Evolutionary conservation across 2,113 vertebrate species (phyloP).

Genomic region (Cyprinodon brontotheroides): DNA sequence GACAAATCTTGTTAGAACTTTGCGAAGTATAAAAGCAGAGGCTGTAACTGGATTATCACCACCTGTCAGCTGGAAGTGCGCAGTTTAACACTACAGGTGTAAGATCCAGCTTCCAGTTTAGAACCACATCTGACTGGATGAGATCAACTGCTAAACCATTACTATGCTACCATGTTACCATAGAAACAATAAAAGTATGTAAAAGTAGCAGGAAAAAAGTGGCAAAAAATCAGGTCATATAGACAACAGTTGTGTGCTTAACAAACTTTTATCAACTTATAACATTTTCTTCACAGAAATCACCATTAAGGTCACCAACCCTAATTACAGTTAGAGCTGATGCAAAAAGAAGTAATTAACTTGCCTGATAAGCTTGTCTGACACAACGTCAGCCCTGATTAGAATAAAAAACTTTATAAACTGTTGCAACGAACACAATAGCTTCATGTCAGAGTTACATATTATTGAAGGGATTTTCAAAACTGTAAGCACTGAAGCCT

Average conservation of each 20-base stretch:
- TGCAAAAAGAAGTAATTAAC: slow-evolving; percentile 56
- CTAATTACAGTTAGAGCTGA: slow-evolving; percentile 45
- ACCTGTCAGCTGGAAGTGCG: slow-evolving; percentile 11
- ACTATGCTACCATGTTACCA: no score
- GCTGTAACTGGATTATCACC: slow-evolving; percentile 39
- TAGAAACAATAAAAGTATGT: not conserved
- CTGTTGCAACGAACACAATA: slow-evolving; percentile 6
- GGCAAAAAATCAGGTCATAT: not conserved
- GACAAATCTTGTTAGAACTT: slow-evolving; percentile 43
- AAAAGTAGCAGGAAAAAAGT: not conserved
- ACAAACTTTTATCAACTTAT: slow-evolving; percentile 23
- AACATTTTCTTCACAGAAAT: slow-evolving; percentile 26
- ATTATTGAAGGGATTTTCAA: not conserved
- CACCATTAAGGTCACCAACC: slow-evolving; percentile 23
- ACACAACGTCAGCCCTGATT: slow-evolving; percentile 22
- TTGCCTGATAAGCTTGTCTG: slow-evolving; percentile 30
- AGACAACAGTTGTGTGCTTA: slow-evolving; percentile 4
- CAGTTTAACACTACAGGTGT: slow-evolving; percentile 37
- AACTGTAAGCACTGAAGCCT: no score
- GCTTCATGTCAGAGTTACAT: slow-evolving; percentile 1
- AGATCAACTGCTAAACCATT: no score
- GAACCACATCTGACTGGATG: not conserved
- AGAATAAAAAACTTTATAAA: slow-evolving; percentile 31
- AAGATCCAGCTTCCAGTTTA: slow-evolving; percentile 4
- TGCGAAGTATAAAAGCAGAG: not conserved